A percentile compares a stretch with the other conserved stretches of the same genome.
Evolutionary conservation across 2,797 vertebrate species (phyloP).

Genomic region (Synaphobranchus kaupii): DNA sequence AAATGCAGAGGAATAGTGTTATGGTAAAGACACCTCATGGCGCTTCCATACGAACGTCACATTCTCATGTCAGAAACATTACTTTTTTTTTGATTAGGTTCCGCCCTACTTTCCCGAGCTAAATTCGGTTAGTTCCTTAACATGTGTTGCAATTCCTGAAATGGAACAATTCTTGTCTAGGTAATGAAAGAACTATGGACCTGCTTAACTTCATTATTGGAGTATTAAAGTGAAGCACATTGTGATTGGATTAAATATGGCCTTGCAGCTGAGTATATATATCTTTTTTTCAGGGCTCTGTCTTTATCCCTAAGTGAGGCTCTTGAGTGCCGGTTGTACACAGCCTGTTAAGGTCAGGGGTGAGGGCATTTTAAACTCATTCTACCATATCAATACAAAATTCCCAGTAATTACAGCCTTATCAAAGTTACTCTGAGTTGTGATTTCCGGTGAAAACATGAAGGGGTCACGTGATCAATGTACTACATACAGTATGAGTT

Average conservation of each 20-base stretch:
- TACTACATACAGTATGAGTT: conserved; percentile 22
- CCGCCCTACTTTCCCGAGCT: neutral
- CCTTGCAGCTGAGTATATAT: neutral
- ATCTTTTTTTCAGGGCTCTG: neutral
- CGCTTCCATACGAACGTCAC: neutral
- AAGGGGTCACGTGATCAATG: conserved; percentile 35
- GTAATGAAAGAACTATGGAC: neutral
- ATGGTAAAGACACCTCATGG: neutral
- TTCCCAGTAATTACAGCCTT: neutral
- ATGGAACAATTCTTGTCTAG: neutral
- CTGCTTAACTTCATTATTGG: neutral
- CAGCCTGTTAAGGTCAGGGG: neutral
- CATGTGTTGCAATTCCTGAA: neutral
- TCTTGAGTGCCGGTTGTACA: neutral
- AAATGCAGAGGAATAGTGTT: neutral
- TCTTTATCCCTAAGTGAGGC: neutral
- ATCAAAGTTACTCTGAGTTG: neutral
- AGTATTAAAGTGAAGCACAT: neutral
- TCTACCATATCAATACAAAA: neutral
- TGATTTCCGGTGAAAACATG: conserved; percentile 45
- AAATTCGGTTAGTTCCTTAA: neutral
- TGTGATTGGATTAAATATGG: neutral
- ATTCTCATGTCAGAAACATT: neutral
- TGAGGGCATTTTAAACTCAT: neutral
- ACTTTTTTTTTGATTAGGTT: neutral